Evolutionary conservation across 2,113 vertebrate genomes (phyloP).

Genomic region (Phocoena phocoena): DNA sequence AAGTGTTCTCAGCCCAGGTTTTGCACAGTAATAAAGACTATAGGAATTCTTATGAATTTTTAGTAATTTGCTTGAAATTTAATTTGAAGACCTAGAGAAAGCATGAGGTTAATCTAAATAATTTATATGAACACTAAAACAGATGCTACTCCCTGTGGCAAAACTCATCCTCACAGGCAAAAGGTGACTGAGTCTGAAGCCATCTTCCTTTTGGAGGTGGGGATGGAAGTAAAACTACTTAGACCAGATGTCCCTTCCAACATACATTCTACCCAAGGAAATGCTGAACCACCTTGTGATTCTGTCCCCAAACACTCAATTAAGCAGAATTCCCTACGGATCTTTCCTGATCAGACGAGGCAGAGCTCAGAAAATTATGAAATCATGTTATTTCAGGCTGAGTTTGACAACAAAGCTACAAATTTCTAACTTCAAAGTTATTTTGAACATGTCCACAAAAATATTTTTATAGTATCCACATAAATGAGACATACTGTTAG

Average conservation of each 20-base stretch:
- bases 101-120: not conserved
- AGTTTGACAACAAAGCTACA: not conserved
- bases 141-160: not conserved
- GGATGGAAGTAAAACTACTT: not conserved
- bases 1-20: not conserved
- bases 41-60: not conserved
- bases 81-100: slow-evolving; percentile 1
- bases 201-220: not conserved
- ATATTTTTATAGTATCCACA: not conserved
- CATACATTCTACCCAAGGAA: not conserved
- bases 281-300: not conserved
- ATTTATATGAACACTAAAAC: not conserved
- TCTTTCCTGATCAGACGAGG: not conserved
- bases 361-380: not conserved
- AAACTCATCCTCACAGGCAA: not conserved
- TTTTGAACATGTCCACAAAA: not conserved
- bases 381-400: not conserved
- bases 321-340: not conserved
- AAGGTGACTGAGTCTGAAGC: not conserved
- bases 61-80: not conserved
- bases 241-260: not conserved
- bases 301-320: not conserved
- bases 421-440: slow-evolving; percentile 21
- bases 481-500: not conserved
- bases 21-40: not conserved